Percentiles rank a stretch among this genome's conserved stretches.
Conservation (phyloP, 2,797 vertebrate genomes). For the Phaenicophaeus curvirostris region DNA sequence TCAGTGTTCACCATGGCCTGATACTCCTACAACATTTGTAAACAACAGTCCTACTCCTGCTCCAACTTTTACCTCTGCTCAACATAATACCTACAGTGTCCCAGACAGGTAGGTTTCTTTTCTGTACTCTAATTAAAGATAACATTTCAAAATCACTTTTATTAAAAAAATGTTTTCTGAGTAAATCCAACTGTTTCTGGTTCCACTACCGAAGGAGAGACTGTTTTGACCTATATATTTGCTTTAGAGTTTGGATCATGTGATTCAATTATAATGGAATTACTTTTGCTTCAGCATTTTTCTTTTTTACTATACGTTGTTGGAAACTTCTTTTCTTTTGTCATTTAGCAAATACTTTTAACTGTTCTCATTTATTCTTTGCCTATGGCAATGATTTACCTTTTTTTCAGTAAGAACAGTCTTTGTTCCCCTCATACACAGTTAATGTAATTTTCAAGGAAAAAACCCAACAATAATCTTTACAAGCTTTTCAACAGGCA, state of each 20-base stretch:
- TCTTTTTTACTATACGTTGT: not conserved
- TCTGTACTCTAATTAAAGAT: not conserved
- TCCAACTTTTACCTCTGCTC: constrained; percentile 85
- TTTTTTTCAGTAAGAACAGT: not conserved
- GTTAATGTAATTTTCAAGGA: not conserved
- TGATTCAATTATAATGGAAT: not conserved
- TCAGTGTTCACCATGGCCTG: constrained; percentile 94
- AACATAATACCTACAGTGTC: constrained; percentile 85
- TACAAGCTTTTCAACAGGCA: not conserved
- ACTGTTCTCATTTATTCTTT: not conserved
- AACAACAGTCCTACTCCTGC: constrained; percentile 87
- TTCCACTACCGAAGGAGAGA: not conserved
- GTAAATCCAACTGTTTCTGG: not conserved
- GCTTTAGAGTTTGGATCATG: not conserved
- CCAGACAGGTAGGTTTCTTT: constrained; percentile 85
- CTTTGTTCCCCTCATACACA: not conserved
- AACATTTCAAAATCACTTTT: not conserved
- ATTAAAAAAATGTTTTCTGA: not conserved
- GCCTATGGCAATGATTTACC: not conserved
- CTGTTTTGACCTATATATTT: not conserved
- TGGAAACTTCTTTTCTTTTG: not conserved
- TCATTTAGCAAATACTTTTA: not conserved
- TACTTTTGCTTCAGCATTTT: not conserved
- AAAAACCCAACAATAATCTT: not conserved
- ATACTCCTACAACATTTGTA: constrained; percentile 84